A percentile compares a stretch with the other conserved stretches of the same genome.
Evolutionary conservation across 2,797 vertebrate genomes (phyloP).

Genomic region (Sternotherus odoratus): DNA sequence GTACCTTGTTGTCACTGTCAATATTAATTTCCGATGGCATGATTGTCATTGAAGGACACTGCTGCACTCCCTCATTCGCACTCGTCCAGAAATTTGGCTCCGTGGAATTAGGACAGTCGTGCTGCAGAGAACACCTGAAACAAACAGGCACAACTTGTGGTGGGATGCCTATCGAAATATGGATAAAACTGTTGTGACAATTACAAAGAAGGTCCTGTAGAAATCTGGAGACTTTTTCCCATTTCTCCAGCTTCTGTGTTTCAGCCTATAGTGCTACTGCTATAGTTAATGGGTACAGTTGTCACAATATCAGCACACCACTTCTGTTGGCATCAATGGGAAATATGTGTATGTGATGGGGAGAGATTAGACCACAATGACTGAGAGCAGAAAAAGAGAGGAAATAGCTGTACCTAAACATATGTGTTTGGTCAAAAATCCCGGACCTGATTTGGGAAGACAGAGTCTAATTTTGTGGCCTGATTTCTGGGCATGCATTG

Average conservation of each 20-base stretch:
- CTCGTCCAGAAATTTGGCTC: slow-evolving; percentile 90
- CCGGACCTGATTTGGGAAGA: not conserved
- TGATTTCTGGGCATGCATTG: not conserved
- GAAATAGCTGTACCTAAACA: not conserved
- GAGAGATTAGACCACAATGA: not conserved
- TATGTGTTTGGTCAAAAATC: not conserved
- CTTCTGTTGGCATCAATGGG: not conserved
- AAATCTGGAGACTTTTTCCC: not conserved
- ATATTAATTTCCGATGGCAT: slow-evolving; percentile 90
- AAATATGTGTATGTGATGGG: not conserved
- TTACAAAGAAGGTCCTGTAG: not conserved
- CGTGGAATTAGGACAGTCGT: slow-evolving; percentile 86
- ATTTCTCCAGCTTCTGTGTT: not conserved
- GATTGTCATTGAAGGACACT: slow-evolving; percentile 92
- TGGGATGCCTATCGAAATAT: not conserved
- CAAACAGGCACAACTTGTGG: fast-evolving
- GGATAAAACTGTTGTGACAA: not conserved
- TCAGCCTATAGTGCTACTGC: not conserved
- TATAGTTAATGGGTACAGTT: not conserved
- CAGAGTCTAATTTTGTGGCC: not conserved
- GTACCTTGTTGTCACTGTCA: slow-evolving; percentile 86
- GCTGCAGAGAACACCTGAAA: slow-evolving; percentile 91
- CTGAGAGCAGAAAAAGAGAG: not conserved
- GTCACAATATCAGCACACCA: not conserved
- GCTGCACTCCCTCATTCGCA: slow-evolving; percentile 84